Percentiles rank a stretch among this genome's conserved stretches.
Evolutionary conservation across 2,888 invertebrate species (phyloP).

Genomic region (Ectemnius cavifrons): DNA sequence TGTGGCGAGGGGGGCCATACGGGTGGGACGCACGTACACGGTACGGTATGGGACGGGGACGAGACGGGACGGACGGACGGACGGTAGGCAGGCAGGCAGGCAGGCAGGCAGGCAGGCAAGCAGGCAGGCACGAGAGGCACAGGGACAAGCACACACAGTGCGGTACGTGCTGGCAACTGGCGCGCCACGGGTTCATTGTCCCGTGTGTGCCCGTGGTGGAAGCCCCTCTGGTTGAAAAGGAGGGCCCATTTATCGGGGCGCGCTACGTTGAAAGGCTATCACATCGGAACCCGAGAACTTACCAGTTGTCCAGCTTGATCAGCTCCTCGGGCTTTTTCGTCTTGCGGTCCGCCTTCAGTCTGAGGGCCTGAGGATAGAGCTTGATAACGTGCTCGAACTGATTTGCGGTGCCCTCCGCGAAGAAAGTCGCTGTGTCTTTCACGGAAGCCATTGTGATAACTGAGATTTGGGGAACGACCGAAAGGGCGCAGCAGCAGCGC

Average conservation of each 20-base stretch:
- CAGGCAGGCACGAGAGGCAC: neutral
- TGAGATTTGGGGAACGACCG: conserved; percentile 65
- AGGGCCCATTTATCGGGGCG: conserved; percentile 48
- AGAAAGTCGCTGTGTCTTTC: conserved; percentile 96
- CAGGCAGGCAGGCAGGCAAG: conserved; percentile 37
- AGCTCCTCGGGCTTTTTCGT: conserved; percentile 96
- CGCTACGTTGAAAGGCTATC: conserved; percentile 38
- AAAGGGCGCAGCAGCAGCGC: conserved; percentile 64
- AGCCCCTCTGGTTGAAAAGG: conserved; percentile 60
- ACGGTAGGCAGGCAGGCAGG: neutral
- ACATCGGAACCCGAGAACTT: conserved; percentile 79
- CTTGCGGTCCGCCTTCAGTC: conserved; percentile 93
- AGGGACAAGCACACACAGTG: neutral
- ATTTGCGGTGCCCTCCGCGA: conserved; percentile 91
- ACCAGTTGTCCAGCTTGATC: conserved; percentile 97
- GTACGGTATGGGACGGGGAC: too few species aligned
- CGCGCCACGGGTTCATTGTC: conserved; percentile 77
- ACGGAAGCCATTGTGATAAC: conserved; percentile 88
- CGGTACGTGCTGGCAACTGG: conserved; percentile 69
- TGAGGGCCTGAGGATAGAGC: conserved; percentile 94
- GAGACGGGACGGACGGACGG: too few species aligned
- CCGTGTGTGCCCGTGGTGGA: conserved; percentile 62
- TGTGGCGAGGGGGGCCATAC: conserved; percentile 48
- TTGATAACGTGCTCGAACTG: conserved; percentile 93
- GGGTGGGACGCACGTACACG: conserved; percentile 20